phyloP scores from a whole-genome alignment of 2,888 invertebrate species.

The Cosmopolites sordidus region DNA sequence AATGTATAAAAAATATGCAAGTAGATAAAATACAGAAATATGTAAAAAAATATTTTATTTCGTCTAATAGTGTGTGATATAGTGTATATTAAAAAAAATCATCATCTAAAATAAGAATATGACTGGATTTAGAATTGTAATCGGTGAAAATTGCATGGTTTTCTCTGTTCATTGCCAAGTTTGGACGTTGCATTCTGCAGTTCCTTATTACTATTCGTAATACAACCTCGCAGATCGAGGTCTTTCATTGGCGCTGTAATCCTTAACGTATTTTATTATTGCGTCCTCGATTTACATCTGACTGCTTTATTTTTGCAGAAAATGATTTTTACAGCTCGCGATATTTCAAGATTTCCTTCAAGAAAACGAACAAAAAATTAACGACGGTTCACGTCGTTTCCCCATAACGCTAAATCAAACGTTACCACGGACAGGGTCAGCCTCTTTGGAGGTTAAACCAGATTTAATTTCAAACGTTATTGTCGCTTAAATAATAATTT shows the following conservation, averaged over 20 bases:
- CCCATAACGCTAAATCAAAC: slow-evolving; percentile 17
- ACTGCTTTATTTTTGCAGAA: slow-evolving; percentile 28
- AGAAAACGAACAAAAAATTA: slow-evolving; percentile 2
- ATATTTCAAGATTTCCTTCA: slow-evolving; percentile 11
- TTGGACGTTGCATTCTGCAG: slow-evolving; percentile 37
- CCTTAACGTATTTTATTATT: slow-evolving; percentile 35
- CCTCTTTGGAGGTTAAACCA: slow-evolving; percentile 16
- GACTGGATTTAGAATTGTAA: slow-evolving; percentile 18
- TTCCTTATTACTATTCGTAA: slow-evolving; percentile 46
- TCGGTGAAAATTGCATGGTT: slow-evolving; percentile 13
- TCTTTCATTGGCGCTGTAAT: slow-evolving; percentile 36
- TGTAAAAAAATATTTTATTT: too few species aligned
- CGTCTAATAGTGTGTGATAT: too few species aligned
- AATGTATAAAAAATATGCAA: too few species aligned
- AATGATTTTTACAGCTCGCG: slow-evolving; percentile 11
- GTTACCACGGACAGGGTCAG: slow-evolving; percentile 21
- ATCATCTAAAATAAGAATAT: background rate
- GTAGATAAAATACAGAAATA: too few species aligned
- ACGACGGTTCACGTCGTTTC: slow-evolving; percentile 7
- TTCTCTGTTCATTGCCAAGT: slow-evolving; percentile 37
- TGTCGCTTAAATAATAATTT: slow-evolving; percentile 19
- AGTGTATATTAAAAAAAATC: too few species aligned
- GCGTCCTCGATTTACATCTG: slow-evolving; percentile 36
- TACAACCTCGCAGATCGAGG: slow-evolving; percentile 43
- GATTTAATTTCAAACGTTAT: slow-evolving; percentile 20